These are phyloP conservation scores for Calyptommatus sinebrachiatus DNA, from an alignment of 2,113 vertebrate species.

Conservation along the genomic window DNA sequence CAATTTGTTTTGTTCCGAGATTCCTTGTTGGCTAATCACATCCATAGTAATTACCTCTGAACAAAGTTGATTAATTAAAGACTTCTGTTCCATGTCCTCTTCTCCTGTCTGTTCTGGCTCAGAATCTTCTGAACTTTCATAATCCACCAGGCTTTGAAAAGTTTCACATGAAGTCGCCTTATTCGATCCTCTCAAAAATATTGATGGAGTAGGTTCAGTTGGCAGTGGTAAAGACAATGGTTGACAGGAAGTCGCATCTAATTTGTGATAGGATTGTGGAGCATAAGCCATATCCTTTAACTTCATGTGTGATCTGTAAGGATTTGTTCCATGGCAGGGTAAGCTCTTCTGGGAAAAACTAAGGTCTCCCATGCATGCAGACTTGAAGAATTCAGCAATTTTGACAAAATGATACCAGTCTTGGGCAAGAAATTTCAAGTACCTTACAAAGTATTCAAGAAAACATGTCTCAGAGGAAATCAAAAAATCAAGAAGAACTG, in stretches of 20 bases:
- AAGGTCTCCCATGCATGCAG: neutral
- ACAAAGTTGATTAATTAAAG: slow-evolving; percentile 8
- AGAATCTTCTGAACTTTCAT: slow-evolving; percentile 86
- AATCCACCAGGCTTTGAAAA: slow-evolving; percentile 78
- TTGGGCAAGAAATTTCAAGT: slow-evolving; percentile 81
- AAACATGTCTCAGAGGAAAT: slow-evolving; percentile 96
- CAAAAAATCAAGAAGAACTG: slow-evolving; percentile 90
- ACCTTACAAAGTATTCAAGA: slow-evolving; percentile 89
- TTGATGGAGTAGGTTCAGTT: neutral
- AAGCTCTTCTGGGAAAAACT: neutral
- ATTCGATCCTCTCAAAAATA: neutral
- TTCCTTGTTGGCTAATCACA: neutral
- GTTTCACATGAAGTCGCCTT: slow-evolving; percentile 6
- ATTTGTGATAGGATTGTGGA: fast-evolving
- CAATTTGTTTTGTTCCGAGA: neutral
- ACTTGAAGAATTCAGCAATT: slow-evolving; percentile 65
- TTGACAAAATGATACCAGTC: slow-evolving; percentile 76
- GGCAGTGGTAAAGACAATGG: neutral
- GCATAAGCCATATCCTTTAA: neutral
- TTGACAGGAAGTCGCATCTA: slow-evolving; percentile 8
- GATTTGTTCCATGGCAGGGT: neutral
- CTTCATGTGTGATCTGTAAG: neutral
- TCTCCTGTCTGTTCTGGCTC: slow-evolving; percentile 65
- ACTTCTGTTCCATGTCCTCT: slow-evolving; percentile 22
- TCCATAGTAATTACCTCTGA: slow-evolving; percentile 5